Evolutionary conservation across 2,113 vertebrate species (phyloP), one percentile per base, ranked within the genome.

Genomic region (Cyanistes caeruleus): DNA sequence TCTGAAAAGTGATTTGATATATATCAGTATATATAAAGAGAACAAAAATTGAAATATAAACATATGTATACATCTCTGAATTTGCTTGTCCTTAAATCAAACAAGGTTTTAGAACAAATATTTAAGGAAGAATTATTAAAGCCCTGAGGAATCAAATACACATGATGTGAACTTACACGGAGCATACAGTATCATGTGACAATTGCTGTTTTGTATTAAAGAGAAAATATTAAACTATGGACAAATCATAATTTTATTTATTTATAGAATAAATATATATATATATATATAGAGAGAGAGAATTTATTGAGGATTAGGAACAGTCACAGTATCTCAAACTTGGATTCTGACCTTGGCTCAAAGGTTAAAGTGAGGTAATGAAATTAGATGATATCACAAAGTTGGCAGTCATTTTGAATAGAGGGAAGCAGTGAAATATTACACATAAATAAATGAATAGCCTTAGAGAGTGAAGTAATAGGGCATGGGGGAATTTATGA

Each of bases 311-410:
- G 46, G 25, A 46, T 5, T 80, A 14, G 35, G 25, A 88, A 14
- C 13, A 85, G 23, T 56, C 53, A 85, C 25, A 59, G 43, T 62
- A 87, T 70, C 39, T 93, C 48, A 56, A 9, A 75, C 44, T 89
- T 78, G 39, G 55, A 24, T 92, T 69, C 43, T 90, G 88, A 93
- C 90, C 75, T 96, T 95, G 90, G 55, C 63, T 87, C 22, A 85
- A 67, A 88, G 70, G 67, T 51, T 94, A 67, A 90, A 86, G 23
- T 93, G 70, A 96, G 46, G 85, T 93, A 94, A 94, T 95, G 83
- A 86, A 93, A 90, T 88, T 43, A 90, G 67, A 86, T 95, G 92
- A 96, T 83, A 88, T 92, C 94, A 96, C 83, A 83, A 92, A 95
- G n/a, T 80, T 94, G 82, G 90, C 82, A 94, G 75, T 43, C 59